Evolutionary conservation across 2,113 vertebrate genomes (phyloP), one percentile per base, ranked within the genome.

Genomic region (Rhinoderma darwinii): DNA sequence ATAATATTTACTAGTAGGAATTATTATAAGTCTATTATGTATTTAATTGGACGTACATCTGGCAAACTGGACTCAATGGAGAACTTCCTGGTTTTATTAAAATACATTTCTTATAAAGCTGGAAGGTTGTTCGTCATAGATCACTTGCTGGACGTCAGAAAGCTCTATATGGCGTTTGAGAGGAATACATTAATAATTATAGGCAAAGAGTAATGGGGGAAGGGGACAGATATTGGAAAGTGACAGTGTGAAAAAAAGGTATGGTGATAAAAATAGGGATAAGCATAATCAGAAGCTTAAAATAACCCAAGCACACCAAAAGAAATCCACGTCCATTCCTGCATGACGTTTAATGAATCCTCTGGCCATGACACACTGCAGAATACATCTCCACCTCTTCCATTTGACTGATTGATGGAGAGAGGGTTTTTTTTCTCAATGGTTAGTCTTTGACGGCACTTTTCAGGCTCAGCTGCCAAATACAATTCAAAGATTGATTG

Each of bases 351-450:
- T 82, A 82, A 82, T 82, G 68, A 54, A 86, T 86, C 47, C 82
- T 14, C 35, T 39, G 15, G 61, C 32, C 18, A 87, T 87, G 86
- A 82, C 79, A 68, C 78, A 87, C 79, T 87, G 86, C 86, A 82
- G 78, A 73, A 75, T 32, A 54, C 43, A n/a, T 51, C 30, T 54
- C 82, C 30, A 56, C 83, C 83, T 59, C 78, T 50, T 37, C 47
- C 47, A 73, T 70, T 39, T 81, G n/a, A 86, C 86, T 82, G 86
- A 87, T 82, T 87, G 54, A 87, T 75, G 22, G 70, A 47, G 37
- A 44, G 54, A 75, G 14, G 14, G 3, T 50, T 74, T 59, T 50
- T 73, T 73, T 59, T 37, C 22, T 86, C 37, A 82, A 87, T 87
- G 85, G 85, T 61, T 73, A 30, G 81, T 44, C 66, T 73, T 35